These are phyloP conservation scores for Australoheros facetus DNA, from an alignment of 2,797 vertebrate species.

Conservation along the genomic window DNA sequence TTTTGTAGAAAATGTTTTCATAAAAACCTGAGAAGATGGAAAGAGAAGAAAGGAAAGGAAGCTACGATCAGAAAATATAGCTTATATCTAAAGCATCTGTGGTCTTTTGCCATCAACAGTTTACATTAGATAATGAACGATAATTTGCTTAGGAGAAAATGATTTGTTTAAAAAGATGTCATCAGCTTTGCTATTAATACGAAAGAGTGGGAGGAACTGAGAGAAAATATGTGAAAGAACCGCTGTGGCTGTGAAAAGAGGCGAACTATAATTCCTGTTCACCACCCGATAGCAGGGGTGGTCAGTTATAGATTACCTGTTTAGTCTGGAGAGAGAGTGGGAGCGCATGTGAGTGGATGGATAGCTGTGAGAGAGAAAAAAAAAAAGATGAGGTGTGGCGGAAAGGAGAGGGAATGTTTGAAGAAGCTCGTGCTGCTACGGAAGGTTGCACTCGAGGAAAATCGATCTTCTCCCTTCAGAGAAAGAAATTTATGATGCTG, in stretches of 20 bases:
- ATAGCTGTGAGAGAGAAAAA: not conserved
- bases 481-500: conserved; percentile 82
- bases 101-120: conserved; percentile 5
- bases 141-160: conserved; percentile 27
- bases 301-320: conserved; percentile 66
- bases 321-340: conserved; percentile 34
- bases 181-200: conserved; percentile 19
- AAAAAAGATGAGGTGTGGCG: conserved; percentile 13
- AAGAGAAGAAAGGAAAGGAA: not conserved
- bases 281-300: conserved; percentile 35
- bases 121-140: conserved; percentile 27
- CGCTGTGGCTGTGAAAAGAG: conserved; percentile 7
- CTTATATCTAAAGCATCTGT: not conserved
- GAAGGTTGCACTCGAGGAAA: conserved; percentile 74
- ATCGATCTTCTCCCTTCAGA: conserved; percentile 79
- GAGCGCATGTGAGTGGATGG: conserved; percentile 30
- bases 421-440: conserved; percentile 54
- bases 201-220: conserved; percentile 2
- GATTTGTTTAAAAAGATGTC: conserved; percentile 24
- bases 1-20: conserved; percentile 21
- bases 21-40: conserved; percentile 4
- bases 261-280: conserved; percentile 15
- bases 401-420: conserved; percentile 46
- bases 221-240: conserved; percentile 20
- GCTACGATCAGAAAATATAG: conserved; percentile 2